Evolutionary conservation across 37 sponge, comb jelly and placozoan genomes (phyloP), one percentile per base, ranked within the genome.

Genomic region (Ianthella basta): DNA sequence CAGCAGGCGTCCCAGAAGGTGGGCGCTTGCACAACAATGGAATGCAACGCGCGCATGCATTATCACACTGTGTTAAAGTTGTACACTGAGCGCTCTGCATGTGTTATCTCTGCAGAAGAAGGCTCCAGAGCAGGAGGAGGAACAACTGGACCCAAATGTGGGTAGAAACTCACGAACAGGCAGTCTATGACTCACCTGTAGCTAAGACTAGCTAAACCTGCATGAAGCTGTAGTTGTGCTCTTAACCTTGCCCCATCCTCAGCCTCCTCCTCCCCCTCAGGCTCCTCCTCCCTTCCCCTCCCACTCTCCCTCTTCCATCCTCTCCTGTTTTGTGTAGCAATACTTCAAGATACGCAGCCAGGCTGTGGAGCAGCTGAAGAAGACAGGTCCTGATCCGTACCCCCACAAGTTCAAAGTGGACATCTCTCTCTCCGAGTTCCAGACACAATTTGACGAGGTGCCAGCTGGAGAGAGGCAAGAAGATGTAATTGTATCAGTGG

Each of bases 351-450:
- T 97, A 34, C 92, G 97, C 35, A 83, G 80, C 32, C 83, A 91
- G 60, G 91, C 91, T 55, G 73, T 97, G 8, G 59, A 64, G 33
- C 86, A 67, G 2, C 16, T 75, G 78, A 86, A 79, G 83, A 97
- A 95, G 85, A 70, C 86, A 1, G 97, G 94, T 13, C 92, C 94
- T 0, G 72, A 80, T 56, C 97, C 97, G 15, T 99, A 99, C 56
- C 99, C 99, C 15, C 99, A 99, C 91, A 99, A 99, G 88, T 99
- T 99, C 80, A 55, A 87, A 33, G 97, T 99, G 34, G 89, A 86
- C 27, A 68, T 77, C 15, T 97, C 97, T 4, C 84, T 99, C 38
- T 87, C 86, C 0, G 92, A 90, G 41, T 99, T 95, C 85, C 97
- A 93, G 16, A 89, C 90, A 24, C 72, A 81, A 36, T 95, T 91